A percentile compares a stretch with the other conserved stretches of the same genome.
phyloP scores from a whole-genome alignment of 2,113 vertebrate species.

The Mirounga angustirostris region DNA sequence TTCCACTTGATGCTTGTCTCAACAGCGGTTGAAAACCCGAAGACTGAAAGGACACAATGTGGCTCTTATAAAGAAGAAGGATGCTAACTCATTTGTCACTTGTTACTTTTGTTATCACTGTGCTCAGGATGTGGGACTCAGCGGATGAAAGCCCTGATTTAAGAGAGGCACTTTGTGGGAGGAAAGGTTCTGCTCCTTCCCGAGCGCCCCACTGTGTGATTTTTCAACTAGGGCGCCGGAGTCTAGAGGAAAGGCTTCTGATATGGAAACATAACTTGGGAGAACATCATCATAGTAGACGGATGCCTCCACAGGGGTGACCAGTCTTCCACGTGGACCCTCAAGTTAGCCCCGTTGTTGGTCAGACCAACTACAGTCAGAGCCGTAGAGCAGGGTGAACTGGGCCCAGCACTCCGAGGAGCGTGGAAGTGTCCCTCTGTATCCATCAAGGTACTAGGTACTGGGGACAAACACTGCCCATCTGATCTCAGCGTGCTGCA shows the following conservation, averaged over 20 bases:
- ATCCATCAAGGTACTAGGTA: neutral
- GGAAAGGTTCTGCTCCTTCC: neutral
- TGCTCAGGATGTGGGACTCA: neutral
- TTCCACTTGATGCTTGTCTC: neutral
- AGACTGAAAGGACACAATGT: neutral
- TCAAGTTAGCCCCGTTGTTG: neutral
- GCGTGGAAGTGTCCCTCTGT: fast-evolving
- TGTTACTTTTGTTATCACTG: neutral
- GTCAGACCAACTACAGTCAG: too few relatives aligned
- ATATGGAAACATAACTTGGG: neutral
- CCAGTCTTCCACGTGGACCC: neutral
- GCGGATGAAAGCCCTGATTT: neutral
- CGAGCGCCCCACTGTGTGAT: neutral
- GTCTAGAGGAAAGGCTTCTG: neutral
- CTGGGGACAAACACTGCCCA: fast-evolving
- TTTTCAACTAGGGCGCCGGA: neutral
- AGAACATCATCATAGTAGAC: neutral
- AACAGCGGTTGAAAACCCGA: neutral
- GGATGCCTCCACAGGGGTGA: fast-evolving
- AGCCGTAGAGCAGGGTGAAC: neutral
- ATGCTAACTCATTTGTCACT: neutral
- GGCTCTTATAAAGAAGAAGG: neutral
- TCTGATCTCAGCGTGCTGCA: neutral
- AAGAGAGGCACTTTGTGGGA: neutral
- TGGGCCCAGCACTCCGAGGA: neutral